These are phyloP conservation scores for Holothuria glaberrima DNA, from an alignment of 35 echinoderm and acorn worm genomes.

Conservation along the genomic window DNA sequence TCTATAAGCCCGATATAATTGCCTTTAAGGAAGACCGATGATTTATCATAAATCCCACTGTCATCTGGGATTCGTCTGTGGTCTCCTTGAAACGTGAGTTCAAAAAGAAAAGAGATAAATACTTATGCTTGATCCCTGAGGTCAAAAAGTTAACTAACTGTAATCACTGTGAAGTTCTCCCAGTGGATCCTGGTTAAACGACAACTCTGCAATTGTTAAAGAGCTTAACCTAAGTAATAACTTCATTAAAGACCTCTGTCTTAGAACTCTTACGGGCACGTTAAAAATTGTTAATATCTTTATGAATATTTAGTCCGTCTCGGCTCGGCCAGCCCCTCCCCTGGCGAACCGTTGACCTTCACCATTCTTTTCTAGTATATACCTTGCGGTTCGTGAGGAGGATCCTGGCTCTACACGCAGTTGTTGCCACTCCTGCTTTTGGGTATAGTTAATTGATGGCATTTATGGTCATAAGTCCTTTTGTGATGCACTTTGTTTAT, in stretches of 20 bases:
- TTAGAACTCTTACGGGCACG: no score
- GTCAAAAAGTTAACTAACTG: background rate
- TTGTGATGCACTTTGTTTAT: background rate
- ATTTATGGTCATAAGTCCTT: no score
- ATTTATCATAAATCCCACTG: conserved; percentile 1
- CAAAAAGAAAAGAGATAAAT: background rate
- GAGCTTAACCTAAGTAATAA: no score
- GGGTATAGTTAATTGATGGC: background rate
- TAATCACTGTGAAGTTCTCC: background rate
- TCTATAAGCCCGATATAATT: background rate
- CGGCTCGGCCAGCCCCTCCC: background rate
- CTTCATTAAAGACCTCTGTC: no score
- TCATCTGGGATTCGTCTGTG: no score
- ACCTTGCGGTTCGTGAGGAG: background rate
- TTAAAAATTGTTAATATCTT: no score
- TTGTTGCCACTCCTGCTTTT: no score
- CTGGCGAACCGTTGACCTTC: background rate
- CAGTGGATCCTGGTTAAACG: background rate
- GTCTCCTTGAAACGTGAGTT: no score
- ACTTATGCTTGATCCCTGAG: background rate
- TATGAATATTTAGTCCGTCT: no score
- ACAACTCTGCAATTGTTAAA: background rate
- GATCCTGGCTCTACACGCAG: no score
- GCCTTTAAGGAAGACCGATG: background rate
- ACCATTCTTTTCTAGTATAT: background rate